These are phyloP conservation scores for Palaemon carinicauda DNA, from an alignment of 1,140 invertebrate genomes.

Conservation along the genomic window DNA sequence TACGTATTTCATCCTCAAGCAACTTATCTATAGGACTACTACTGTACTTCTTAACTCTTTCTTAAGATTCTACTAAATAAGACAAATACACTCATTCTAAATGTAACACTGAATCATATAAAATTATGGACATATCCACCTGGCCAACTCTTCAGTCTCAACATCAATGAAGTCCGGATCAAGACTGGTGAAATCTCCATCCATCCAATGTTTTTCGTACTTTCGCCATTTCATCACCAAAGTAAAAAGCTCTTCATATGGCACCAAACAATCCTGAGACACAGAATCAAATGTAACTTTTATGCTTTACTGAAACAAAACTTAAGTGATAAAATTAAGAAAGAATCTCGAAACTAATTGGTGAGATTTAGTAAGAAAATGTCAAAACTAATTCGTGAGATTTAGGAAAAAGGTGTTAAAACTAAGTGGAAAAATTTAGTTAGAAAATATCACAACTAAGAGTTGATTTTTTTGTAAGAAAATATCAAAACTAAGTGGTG, in stretches of 20 bases:
- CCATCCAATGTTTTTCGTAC: slow-evolving; percentile 85
- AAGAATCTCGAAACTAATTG: no score
- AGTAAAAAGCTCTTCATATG: slow-evolving; percentile 68
- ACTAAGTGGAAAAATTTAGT: no score
- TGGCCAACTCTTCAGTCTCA: slow-evolving; percentile 69
- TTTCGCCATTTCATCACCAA: slow-evolving; percentile 78
- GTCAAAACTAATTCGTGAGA: no score
- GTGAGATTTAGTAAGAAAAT: no score
- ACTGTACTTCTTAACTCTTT: no score
- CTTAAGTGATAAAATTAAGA: slow-evolving; percentile 59
- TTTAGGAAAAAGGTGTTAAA: no score
- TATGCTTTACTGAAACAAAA: background rate
- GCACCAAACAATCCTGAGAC: slow-evolving; percentile 64
- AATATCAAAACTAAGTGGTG: no score
- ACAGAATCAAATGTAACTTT: background rate
- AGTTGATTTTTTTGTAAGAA: no score
- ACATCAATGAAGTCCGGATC: slow-evolving; percentile 77
- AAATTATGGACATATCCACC: slow-evolving; percentile 51
- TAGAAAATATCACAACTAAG: no score
- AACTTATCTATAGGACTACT: no score
- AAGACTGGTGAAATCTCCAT: slow-evolving; percentile 87
- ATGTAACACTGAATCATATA: slow-evolving; percentile 58
- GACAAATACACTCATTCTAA: slow-evolving; percentile 59
- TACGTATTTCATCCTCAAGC: no score
- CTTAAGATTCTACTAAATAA: no score